phyloP scores from a whole-genome alignment of 2,113 vertebrate genomes.

The Gavialis gangeticus region DNA sequence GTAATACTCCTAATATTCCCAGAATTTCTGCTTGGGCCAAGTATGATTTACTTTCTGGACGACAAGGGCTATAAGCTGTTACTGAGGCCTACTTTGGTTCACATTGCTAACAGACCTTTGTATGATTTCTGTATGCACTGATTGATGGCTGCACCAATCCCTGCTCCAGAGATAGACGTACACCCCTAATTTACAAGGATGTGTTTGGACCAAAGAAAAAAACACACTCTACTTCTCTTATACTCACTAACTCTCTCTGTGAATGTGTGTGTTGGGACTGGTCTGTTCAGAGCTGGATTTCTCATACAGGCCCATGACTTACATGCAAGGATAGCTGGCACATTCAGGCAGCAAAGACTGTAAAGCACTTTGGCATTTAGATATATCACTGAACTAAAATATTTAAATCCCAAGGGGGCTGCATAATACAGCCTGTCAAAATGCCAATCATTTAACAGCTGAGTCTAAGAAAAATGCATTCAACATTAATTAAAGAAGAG shows the following conservation, averaged over 20 bases:
- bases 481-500: neutral
- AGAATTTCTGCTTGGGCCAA: no score
- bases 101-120: no score
- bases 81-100: no score
- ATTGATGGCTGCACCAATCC: no score
- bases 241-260: neutral
- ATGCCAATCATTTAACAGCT: neutral
- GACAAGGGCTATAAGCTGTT: no score
- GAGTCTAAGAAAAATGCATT: neutral
- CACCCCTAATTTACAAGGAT: no score
- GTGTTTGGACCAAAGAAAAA: neutral
- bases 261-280: neutral
- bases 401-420: neutral
- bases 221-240: neutral
- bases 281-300: neutral
- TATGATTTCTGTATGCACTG: no score
- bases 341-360: neutral
- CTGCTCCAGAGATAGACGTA: no score
- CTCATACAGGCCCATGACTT: neutral
- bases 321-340: neutral
- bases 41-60: no score
- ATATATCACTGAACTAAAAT: neutral
- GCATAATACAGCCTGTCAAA: constrained; percentile 16
- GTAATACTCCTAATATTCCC: no score
- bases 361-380: constrained; percentile 3